Percentiles rank a stretch among this genome's conserved stretches.
These are phyloP conservation scores for Sepiola atlantica DNA, from an alignment of 2,888 invertebrate species.

Conservation along the genomic window DNA sequence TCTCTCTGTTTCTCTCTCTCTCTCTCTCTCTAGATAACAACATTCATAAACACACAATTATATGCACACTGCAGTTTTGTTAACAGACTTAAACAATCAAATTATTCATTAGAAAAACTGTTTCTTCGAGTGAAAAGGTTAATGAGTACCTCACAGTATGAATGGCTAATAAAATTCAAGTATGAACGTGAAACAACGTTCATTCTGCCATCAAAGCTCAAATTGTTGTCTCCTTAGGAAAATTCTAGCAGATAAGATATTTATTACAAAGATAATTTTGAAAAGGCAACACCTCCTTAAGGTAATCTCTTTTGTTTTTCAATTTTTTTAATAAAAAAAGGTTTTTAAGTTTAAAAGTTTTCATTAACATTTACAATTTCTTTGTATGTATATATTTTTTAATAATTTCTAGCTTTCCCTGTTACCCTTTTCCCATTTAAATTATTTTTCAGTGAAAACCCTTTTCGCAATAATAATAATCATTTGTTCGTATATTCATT, in stretches of 20 bases:
- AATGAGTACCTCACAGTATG: constrained; percentile 10
- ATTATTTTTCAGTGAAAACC: constrained; percentile 19
- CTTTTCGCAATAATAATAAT: neutral
- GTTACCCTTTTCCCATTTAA: neutral
- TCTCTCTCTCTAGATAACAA: neutral
- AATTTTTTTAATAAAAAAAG: neutral
- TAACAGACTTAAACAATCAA: neutral
- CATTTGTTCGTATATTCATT: neutral
- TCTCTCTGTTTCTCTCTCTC: neutral
- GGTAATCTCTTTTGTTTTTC: neutral
- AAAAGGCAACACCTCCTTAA: neutral
- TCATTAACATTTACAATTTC: neutral
- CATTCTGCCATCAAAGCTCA: neutral
- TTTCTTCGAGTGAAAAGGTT: neutral
- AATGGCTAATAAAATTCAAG: neutral
- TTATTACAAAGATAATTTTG: constrained; percentile 32
- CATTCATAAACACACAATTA: neutral
- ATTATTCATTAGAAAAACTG: neutral
- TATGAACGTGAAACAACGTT: neutral
- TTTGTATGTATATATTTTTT: neutral
- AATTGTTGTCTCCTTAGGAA: neutral
- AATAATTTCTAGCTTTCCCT: neutral
- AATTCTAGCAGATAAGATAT: constrained; percentile 21
- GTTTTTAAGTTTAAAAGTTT: neutral
- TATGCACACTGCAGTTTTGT: neutral